These are phyloP conservation scores for Simalia tracyae DNA, from an alignment of 2,797 vertebrate species.

Conservation along the genomic window DNA sequence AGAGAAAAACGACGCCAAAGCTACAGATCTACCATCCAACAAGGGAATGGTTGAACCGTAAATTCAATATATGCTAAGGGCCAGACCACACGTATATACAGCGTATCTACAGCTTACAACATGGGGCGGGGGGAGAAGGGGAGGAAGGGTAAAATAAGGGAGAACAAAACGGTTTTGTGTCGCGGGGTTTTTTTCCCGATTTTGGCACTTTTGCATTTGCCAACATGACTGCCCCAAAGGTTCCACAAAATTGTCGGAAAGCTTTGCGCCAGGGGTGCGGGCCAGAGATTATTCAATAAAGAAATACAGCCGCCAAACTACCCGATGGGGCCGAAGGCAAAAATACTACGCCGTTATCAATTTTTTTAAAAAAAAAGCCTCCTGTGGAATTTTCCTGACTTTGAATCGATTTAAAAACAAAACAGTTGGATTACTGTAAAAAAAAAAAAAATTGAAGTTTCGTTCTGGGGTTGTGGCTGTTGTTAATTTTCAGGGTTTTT, in stretches of 20 bases:
- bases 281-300: not conserved
- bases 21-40: constrained; percentile 37
- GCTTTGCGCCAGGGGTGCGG: not conserved
- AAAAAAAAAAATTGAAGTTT: not conserved
- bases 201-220: not conserved
- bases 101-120: constrained; percentile 34
- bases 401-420: not conserved
- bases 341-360: not conserved
- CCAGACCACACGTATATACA: constrained; percentile 31
- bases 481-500: not conserved
- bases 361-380: not conserved
- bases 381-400: not conserved
- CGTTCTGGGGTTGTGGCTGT: not conserved
- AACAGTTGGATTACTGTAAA: not conserved
- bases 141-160: not conserved
- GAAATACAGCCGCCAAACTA: not conserved
- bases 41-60: constrained; percentile 46
- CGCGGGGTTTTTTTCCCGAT: not conserved
- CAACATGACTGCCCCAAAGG: constrained; percentile 2
- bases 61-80: constrained; percentile 55
- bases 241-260: constrained; percentile 27
- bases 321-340: not conserved
- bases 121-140: not conserved
- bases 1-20: constrained; percentile 45
- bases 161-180: not conserved